Base-by-base conservation (phyloP, 2,797 vertebrate genomes). In the Tapirus indicus region DNA sequence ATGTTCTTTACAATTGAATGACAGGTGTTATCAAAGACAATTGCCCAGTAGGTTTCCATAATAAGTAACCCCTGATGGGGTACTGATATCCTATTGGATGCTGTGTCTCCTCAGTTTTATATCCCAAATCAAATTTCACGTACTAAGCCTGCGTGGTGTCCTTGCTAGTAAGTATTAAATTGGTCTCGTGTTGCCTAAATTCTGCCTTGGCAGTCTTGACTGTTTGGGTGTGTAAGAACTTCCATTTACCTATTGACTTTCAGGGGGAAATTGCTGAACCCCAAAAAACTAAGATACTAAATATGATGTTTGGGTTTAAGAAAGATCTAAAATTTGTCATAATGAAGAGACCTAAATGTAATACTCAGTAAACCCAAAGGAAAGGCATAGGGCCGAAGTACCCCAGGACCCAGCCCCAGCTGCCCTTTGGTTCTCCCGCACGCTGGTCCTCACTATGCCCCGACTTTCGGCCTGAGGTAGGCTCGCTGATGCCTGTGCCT, bases 271-370 rank as follows among this genome's bases (percentile, higher is more conserved):
- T 68, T 77, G 35, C 89, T 74, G 20, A 78, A 14, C 5, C n/a
- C 32, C 2, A 2, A 18, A 82, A 66, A 38, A 72, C 47, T 69
- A 35, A 80, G 16, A 69, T 27, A 6, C 66, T 60, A 69, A 90
- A 58, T 64, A 21, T 35, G 47, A 38, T 47, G 35, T 29, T 93
- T 23, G 78, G 27, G 27, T 77, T 68, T 72, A 62, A 92, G 49
- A 96, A 83, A 84, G 27, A 80, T 23, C 12, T 60, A 52, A 80
- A 79, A 21, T 77, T 32, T 41, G 25, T 83, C 87, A 74, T 5
- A 44, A 21, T 38, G 29, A 88, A 62, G 74, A 97, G 29, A 56
- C 60, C 13, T 89, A 83, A 84, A 49, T 75, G 64, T 54, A 68
- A 52, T 38, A 35, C 6, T 60, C 54, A 12, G 3, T 47, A n/a